A percentile compares a stretch with the other conserved stretches of the same genome.
These are phyloP conservation scores for Heliothis peltigera DNA, from an alignment of 2,888 invertebrate species.

Conservation along the genomic window DNA sequence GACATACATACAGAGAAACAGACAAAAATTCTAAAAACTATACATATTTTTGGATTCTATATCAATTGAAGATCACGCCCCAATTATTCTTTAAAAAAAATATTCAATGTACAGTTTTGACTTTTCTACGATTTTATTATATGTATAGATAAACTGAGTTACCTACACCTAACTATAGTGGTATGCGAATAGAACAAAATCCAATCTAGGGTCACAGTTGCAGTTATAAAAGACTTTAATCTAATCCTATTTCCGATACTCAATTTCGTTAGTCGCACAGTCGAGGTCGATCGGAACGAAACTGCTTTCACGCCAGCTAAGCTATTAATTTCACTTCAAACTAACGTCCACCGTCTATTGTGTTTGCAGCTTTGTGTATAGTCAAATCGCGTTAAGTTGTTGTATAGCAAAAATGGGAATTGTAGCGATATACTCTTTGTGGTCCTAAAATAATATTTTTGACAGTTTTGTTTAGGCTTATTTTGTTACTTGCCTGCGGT, in stretches of 20 bases:
- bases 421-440: background rate
- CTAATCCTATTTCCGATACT: constrained; percentile 71
- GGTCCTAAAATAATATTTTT: background rate
- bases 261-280: constrained; percentile 64
- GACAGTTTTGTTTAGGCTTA: background rate
- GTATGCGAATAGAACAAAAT: constrained; percentile 51
- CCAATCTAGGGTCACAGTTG: constrained; percentile 61
- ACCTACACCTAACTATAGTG: background rate
- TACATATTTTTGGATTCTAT: no score
- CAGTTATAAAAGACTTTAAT: constrained; percentile 68
- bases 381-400: constrained; percentile 17
- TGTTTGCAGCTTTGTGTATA: constrained; percentile 15
- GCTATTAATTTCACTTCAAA: constrained; percentile 68
- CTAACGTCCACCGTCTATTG: constrained; percentile 46
- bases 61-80: no score
- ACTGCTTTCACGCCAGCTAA: constrained; percentile 63
- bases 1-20: no score
- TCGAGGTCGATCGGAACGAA: constrained; percentile 56
- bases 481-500: background rate
- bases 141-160: constrained; percentile 57
- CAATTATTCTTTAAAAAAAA: no score
- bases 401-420: background rate
- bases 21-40: no score
- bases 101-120: no score
- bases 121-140: no score